Evolutionary conservation across 2,888 invertebrate genomes (phyloP), one percentile per base, ranked within the genome.

Genomic region (Bimastos eiseni): DNA sequence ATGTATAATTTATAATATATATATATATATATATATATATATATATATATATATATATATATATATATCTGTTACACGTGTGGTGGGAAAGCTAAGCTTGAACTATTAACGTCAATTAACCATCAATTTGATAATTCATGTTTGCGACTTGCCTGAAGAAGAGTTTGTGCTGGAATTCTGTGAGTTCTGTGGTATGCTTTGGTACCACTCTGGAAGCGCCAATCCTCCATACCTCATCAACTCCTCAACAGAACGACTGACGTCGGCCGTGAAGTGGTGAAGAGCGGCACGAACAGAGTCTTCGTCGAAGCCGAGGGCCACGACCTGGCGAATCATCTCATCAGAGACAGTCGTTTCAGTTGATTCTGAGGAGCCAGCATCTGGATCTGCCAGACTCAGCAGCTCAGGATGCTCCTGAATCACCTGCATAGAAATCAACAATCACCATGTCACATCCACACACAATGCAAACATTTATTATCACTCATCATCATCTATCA

Each of bases 371-470:
- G 88, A 41, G 70, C 93, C 93, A 36, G 93, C 93, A 89, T 95
- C 95, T 49, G 95, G 95, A 90, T 95, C 95, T 41, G 95, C 94
- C n/a, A 96, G 95, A 6, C 94, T 91, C 89, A 96, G 95, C 93
- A 96, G 92, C n/a, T 96, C 95, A 0, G 96, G 96, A 92, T 96
- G 96, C 37, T 96, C 96, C 94, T 96, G 96, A 91, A 97, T 96
- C 38, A 96, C 95, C 93, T 94, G 11, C 89, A 89, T 11, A 70
- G 13, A 70, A 70, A 70, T 70, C 70, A 70, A 13, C 70, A 55
- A 55, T 55, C 4, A n/a, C n/a, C n/a, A n/a, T n/a, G n/a, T n/a
- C n/a, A n/a, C n/a, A n/a, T n/a, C n/a, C n/a, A n/a, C n/a, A n/a
- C n/a, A n/a, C n/a, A n/a, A n/a, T n/a, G n/a, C n/a, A n/a, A n/a